A percentile compares a stretch with the other conserved stretches of the same genome.
phyloP scores from a whole-genome alignment of 37 sponge, comb jelly and placozoan genomes.

The Oopsacas minuta region DNA sequence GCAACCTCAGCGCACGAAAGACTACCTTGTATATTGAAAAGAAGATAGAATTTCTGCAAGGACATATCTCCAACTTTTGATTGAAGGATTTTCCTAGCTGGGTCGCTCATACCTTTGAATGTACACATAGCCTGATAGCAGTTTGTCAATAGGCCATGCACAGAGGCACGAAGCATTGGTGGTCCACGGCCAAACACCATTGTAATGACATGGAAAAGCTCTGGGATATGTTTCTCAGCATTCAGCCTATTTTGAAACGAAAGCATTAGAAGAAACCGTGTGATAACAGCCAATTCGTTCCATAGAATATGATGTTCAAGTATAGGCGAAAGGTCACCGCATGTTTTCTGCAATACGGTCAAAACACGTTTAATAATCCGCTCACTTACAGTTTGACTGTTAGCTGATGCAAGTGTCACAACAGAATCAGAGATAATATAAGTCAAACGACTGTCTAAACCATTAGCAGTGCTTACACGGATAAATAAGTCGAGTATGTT shows the following conservation, averaged over 20 bases:
- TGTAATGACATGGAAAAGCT: neutral
- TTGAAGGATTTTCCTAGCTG: neutral
- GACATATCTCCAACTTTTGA: neutral
- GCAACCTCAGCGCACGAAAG: slow-evolving; percentile 12
- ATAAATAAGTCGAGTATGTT: neutral
- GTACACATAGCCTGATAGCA: slow-evolving; percentile 15
- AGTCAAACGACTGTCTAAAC: slow-evolving; percentile 9
- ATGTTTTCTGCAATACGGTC: neutral
- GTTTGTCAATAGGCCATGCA: neutral
- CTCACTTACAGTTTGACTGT: neutral
- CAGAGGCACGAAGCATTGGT: slow-evolving; percentile 7
- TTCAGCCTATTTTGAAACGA: neutral
- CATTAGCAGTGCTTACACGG: neutral
- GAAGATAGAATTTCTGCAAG: neutral
- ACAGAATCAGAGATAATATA: neutral
- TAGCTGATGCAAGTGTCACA: neutral
- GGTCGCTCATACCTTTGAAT: neutral
- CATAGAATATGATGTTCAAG: slow-evolving; percentile 8
- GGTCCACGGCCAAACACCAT: neutral
- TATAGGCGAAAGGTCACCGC: neutral
- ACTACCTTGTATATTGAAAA: neutral
- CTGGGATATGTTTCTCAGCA: slow-evolving; percentile 2
- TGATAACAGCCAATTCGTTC: slow-evolving; percentile 16
- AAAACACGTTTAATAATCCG: neutral
- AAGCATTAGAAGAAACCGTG: neutral